phyloP scores from a whole-genome alignment of 2,888 invertebrate species.

The Ashinkailepas kermadecensis region DNA sequence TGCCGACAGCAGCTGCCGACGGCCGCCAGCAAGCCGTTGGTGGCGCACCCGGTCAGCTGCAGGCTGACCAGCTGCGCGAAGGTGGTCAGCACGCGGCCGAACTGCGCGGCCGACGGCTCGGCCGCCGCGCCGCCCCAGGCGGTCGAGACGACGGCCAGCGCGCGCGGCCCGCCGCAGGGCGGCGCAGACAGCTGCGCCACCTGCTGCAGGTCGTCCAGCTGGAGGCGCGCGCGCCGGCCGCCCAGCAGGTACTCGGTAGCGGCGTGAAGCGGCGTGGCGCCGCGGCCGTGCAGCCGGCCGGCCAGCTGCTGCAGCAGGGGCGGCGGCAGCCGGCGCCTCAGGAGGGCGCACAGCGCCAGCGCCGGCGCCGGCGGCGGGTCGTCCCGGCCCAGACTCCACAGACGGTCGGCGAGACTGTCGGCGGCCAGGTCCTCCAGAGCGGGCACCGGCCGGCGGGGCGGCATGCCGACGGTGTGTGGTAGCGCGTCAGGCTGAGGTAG shows the following conservation, averaged over 20 bases:
- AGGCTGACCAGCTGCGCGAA: conserved; percentile 5
- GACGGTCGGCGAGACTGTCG: not conserved
- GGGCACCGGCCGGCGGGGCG: not conserved
- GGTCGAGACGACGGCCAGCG: not conserved
- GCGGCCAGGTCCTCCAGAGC: not conserved
- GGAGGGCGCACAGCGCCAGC: not conserved
- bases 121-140: not conserved
- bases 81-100: not conserved
- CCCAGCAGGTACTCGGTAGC: not conserved
- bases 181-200: not conserved
- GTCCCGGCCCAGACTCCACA: not conserved
- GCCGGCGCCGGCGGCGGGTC: not conserved
- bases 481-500: not conserved
- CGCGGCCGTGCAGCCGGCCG: not conserved
- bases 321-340: not conserved
- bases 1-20: not conserved
- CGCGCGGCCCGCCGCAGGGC: conserved; percentile 9
- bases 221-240: not conserved
- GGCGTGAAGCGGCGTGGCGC: not conserved
- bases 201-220: not conserved
- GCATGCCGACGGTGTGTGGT: not conserved
- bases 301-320: conserved; percentile 4
- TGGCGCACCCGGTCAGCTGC: not conserved
- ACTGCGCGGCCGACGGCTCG: not conserved
- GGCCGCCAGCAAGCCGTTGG: not conserved